Evolutionary conservation across 2,888 invertebrate species (phyloP), one percentile per base, ranked within the genome.

Genomic region (Netelia inedita): DNA sequence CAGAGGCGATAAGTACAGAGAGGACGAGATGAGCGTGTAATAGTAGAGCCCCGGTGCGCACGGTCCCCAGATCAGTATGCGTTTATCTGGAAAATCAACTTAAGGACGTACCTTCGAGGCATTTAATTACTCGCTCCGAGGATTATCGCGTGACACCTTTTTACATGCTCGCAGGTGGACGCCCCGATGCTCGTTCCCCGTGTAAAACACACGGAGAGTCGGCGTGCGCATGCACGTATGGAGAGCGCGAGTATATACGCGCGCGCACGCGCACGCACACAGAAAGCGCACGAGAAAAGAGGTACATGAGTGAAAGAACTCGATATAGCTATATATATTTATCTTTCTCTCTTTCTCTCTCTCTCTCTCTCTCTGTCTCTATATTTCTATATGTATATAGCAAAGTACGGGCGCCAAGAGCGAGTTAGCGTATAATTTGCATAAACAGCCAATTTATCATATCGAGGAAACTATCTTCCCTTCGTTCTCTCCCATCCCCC

Each of bases 381-480:
- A 61, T 65, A 69, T 83, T 74, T 21, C 84, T 86, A 80, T 83
- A 57, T 76, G 65, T 53, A 63, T 57, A 19, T n/a, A 55, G 55
- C 8, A 59, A 82, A 86, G 74, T 78, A 79, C 68, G 65, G 53
- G 82, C 74, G 82, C 79, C 83, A 75, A 68, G 72, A 85, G 78
- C 85, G 68, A 85, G 86, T 74, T 78, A 78, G 83, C 90, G 88
- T 87, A 89, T 88, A 90, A 90, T 89, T 88, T 88, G 88, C 89
- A 89, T 89, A 88, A 91, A 90, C 89, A 88, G 86, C 85, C 86
- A 85, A 89, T 90, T 90, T 90, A 89, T 90, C 89, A 87, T 87
- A 86, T 87, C 88, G 87, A 89, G 85, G 88, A 85, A 89, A 90
- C 82, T 79, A 85, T 85, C 85, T 82, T 68, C 55, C 75, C 55